Evolutionary conservation across 2,888 invertebrate species (phyloP).

Genomic region (Diaprepes abbreviatus): DNA sequence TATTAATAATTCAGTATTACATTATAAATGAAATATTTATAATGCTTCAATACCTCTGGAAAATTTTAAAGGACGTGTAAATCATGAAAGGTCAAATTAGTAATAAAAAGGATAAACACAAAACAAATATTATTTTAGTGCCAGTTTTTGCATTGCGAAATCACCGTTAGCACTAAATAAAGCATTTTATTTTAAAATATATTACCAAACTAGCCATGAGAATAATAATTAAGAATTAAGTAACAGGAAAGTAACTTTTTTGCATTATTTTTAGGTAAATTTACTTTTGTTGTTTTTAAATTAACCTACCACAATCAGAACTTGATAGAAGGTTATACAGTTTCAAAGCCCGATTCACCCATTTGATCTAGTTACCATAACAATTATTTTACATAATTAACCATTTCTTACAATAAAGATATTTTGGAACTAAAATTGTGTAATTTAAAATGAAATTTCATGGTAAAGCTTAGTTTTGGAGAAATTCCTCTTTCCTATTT

Average conservation of each 20-base stretch:
- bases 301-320: too few relatives aligned
- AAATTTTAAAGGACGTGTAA: background rate
- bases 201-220: background rate
- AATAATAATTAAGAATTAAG: background rate
- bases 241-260: background rate
- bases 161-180: background rate
- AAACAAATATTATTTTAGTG: background rate
- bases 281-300: too few relatives aligned
- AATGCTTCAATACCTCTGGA: background rate
- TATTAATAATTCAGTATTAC: background rate
- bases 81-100: background rate
- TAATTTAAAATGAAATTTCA: too few relatives aligned
- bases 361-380: too few relatives aligned
- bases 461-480: too few relatives aligned
- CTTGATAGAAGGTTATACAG: too few relatives aligned
- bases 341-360: too few relatives aligned
- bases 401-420: too few relatives aligned
- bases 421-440: too few relatives aligned
- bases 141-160: background rate
- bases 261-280: too few relatives aligned
- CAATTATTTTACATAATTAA: too few relatives aligned
- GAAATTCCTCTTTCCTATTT: too few relatives aligned
- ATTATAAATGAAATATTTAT: background rate
- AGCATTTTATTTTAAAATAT: background rate
- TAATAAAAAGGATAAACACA: background rate